phyloP scores from a whole-genome alignment of 92 coral and sea anemone species.

The Parazoanthus atlanticus region DNA sequence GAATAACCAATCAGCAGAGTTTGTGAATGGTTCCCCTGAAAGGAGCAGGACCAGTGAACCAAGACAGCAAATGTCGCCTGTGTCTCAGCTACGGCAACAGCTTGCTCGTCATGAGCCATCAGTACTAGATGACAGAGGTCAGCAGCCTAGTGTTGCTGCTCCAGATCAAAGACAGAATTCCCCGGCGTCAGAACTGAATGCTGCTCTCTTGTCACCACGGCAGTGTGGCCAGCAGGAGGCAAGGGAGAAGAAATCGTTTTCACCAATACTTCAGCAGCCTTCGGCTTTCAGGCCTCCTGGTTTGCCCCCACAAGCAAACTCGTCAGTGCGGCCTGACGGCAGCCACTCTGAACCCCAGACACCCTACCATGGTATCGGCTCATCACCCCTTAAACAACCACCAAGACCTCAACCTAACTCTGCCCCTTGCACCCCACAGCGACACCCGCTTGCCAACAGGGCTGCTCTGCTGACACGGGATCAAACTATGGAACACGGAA shows the following conservation, averaged over 20 bases:
- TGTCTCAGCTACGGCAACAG: constrained; percentile 38
- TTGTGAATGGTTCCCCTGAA: neutral
- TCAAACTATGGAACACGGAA: neutral
- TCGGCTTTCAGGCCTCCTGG: constrained; percentile 84
- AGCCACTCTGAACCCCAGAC: constrained; percentile 83
- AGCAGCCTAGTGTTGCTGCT: neutral
- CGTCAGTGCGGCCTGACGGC: constrained; percentile 64
- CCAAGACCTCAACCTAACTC: constrained; percentile 54
- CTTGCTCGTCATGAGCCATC: constrained; percentile 31
- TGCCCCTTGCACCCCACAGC: constrained; percentile 86
- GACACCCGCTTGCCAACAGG: constrained; percentile 66
- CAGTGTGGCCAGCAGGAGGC: constrained; percentile 19
- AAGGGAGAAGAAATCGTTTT: neutral
- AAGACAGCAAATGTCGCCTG: constrained; percentile 19
- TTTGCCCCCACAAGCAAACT: constrained; percentile 60
- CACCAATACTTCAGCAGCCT: constrained; percentile 71
- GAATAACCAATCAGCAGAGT: neutral
- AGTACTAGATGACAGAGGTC: neutral
- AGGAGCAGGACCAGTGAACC: neutral
- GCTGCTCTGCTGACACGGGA: constrained; percentile 49
- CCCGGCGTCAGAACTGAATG: constrained; percentile 1
- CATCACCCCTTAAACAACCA: constrained; percentile 32
- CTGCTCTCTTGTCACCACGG: constrained; percentile 4
- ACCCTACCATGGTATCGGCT: constrained; percentile 58
- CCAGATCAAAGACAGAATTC: neutral